Percentiles rank a stretch among this genome's conserved stretches.
phyloP scores from a whole-genome alignment of 2,113 vertebrate genomes.

The Oreochromis spilurus region DNA sequence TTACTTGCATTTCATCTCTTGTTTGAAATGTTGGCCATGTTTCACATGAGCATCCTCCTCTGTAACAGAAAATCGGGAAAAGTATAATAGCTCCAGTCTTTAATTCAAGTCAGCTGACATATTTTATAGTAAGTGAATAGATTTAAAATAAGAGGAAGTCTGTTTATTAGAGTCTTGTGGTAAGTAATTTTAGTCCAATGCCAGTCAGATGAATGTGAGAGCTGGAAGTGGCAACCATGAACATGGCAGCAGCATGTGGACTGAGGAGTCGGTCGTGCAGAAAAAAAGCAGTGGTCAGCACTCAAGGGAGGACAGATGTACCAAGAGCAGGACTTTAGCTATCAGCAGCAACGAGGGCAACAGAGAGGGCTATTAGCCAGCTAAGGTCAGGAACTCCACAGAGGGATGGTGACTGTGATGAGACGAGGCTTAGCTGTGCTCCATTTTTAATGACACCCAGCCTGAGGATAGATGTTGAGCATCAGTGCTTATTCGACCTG shows the following conservation, averaged over 20 bases:
- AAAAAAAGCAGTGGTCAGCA: slow-evolving; percentile 47
- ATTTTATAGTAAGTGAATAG: neutral
- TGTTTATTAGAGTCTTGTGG: neutral
- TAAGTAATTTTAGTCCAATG: neutral
- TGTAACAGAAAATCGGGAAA: neutral
- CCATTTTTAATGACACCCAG: slow-evolving; percentile 52
- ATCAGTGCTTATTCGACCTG: neutral
- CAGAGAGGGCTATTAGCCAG: slow-evolving; percentile 2
- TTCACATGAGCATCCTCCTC: neutral
- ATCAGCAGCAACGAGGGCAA: neutral
- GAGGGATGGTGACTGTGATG: neutral
- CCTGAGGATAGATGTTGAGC: neutral
- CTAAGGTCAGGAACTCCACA: slow-evolving; percentile 33
- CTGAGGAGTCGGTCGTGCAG: neutral
- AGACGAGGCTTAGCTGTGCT: slow-evolving; percentile 17
- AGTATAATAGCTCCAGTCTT: neutral
- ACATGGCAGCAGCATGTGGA: neutral
- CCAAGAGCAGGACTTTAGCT: neutral
- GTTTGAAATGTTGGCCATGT: neutral
- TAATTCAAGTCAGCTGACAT: neutral
- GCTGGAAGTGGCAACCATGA: neutral
- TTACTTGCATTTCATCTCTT: neutral
- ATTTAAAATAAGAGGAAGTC: neutral
- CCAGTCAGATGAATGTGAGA: slow-evolving; percentile 4
- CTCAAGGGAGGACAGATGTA: slow-evolving; percentile 8